Evolutionary conservation across 2,113 vertebrate genomes (phyloP).

Genomic region (Tonatia bakeri): DNA sequence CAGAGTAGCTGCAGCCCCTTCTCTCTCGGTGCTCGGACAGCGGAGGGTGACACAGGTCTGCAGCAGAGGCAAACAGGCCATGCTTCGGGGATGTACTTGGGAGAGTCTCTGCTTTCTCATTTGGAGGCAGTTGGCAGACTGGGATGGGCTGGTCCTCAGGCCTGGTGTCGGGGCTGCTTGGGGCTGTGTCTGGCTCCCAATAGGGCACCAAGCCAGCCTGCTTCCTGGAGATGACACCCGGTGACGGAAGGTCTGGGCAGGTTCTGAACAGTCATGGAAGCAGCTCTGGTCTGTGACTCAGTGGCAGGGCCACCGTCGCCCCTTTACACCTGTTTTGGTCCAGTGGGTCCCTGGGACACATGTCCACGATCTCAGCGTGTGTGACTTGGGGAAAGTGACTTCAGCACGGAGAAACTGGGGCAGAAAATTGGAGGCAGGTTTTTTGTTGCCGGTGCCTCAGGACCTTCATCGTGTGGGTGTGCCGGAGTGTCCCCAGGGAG

Average conservation of each 20-base stretch:
- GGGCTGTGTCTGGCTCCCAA: rapidly evolving
- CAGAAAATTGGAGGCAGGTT: not conserved
- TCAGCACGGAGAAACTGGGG: not conserved
- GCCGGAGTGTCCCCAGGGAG: not conserved
- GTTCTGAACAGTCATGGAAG: rapidly evolving
- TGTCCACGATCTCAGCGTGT: not conserved
- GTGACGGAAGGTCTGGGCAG: not conserved
- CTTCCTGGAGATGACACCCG: too few species aligned
- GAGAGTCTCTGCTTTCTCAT: too few species aligned
- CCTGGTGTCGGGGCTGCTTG: not conserved
- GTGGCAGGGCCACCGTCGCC: not conserved
- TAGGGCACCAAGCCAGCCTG: rapidly evolving
- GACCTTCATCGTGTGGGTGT: rapidly evolving
- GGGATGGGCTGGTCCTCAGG: too few species aligned
- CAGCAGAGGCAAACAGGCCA: rapidly evolving
- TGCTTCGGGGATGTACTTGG: not conserved
- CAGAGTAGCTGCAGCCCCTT: rapidly evolving
- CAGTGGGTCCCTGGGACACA: not conserved
- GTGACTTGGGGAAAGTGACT: too few species aligned
- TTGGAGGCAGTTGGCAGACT: rapidly evolving
- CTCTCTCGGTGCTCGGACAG: rapidly evolving
- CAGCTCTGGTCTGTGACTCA: not conserved
- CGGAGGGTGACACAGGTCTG: not conserved
- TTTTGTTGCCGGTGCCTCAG: rapidly evolving
- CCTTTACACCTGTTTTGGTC: not conserved